A percentile compares a stretch with the other conserved stretches of the same genome.
Conservation (phyloP, 2,888 invertebrate genomes). For the Anoplius nigerrimus region DNA sequence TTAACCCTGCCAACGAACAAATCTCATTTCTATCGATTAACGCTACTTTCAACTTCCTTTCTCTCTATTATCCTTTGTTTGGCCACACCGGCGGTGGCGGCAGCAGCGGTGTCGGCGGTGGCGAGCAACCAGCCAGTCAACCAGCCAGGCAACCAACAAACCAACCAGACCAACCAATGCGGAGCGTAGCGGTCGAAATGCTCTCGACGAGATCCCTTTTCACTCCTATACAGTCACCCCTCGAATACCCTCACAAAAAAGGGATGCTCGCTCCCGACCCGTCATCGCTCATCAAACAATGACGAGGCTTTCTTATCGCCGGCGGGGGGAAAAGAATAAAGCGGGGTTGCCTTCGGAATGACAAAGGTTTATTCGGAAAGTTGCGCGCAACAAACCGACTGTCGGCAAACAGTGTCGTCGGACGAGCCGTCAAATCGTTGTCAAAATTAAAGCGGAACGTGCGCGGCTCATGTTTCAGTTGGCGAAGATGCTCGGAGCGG, state of each 20-base stretch:
- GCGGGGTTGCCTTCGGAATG: background rate
- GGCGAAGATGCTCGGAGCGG: too few relatives aligned
- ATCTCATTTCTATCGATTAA: too few relatives aligned
- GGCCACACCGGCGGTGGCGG: constrained; percentile 7
- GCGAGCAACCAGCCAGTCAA: too few relatives aligned
- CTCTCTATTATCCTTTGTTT: constrained; percentile 23
- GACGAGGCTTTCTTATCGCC: background rate
- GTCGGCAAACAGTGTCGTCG: too few relatives aligned
- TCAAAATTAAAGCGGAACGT: too few relatives aligned
- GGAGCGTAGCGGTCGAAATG: constrained; percentile 1
- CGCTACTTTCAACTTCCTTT: background rate
- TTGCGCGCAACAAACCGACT: too few relatives aligned
- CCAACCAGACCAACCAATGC: background rate
- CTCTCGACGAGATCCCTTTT: constrained; percentile 6
- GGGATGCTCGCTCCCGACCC: background rate
- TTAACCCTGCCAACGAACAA: too few relatives aligned
- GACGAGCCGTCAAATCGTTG: too few relatives aligned
- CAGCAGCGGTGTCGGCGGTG: too few relatives aligned
- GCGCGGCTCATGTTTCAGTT: too few relatives aligned
- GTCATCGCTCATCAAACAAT: constrained; percentile 1
- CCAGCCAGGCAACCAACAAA: too few relatives aligned
- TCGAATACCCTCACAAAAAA: constrained; percentile 1
- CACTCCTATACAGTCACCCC: background rate
- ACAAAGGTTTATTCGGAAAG: too few relatives aligned
- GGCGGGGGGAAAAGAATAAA: background rate